Evolutionary conservation across 2,888 invertebrate species (phyloP).

Genomic region (Liopterus haemorrhoidalis): DNA sequence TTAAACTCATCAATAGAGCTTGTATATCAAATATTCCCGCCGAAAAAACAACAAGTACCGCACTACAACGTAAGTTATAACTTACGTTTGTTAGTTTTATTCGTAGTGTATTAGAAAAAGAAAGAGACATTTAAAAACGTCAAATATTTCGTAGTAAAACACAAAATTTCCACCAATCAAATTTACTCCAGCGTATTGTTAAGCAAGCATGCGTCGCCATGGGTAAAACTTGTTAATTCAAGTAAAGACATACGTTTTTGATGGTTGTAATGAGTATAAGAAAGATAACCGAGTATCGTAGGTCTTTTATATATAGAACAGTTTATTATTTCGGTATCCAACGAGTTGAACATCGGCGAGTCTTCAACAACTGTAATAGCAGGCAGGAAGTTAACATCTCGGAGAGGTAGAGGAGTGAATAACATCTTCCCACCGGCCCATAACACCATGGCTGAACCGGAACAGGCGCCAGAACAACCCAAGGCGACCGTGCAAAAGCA

Average conservation of each 20-base stretch:
- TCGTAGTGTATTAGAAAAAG: too few species aligned
- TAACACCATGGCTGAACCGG: constrained; percentile 94
- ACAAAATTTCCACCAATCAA: constrained; percentile 12
- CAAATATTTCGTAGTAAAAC: too few species aligned
- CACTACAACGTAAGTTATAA: too few species aligned
- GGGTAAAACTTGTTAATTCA: constrained; percentile 1
- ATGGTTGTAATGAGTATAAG: constrained; percentile 9
- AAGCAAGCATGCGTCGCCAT: constrained; percentile 22
- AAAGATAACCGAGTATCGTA: constrained; percentile 11
- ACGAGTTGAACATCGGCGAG: constrained; percentile 37
- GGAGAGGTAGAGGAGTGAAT: constrained; percentile 72
- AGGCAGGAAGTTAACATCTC: constrained; percentile 65
- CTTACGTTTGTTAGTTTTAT: too few species aligned
- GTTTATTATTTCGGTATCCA: constrained; percentile 28
- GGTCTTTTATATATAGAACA: constrained; percentile 28
- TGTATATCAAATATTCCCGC: too few species aligned
- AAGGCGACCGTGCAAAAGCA: constrained; percentile 69
- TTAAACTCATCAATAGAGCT: too few species aligned
- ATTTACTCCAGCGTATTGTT: constrained; percentile 6
- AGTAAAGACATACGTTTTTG: constrained; percentile 6
- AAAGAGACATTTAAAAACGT: too few species aligned
- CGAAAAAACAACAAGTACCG: too few species aligned
- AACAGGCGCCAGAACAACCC: constrained; percentile 71
- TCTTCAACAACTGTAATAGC: constrained; percentile 51
- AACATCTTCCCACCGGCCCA: constrained; percentile 70